Base-by-base conservation (phyloP, 2,797 vertebrate species). In the Chaunax sp. region DNA sequence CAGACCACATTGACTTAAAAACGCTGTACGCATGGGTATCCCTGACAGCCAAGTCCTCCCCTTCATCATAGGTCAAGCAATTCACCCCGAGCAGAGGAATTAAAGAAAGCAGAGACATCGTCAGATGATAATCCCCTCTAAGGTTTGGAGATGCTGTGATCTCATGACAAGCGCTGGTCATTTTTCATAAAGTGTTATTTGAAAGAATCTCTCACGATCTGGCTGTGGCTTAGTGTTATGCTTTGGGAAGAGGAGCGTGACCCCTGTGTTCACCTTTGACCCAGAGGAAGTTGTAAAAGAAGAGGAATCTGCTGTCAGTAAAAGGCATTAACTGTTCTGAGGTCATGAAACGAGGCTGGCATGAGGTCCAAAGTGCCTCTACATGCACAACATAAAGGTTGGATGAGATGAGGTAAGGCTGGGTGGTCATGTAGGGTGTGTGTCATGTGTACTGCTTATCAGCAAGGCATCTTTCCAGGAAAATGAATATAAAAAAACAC, bases 401-500 rank as follows among this genome's bases (percentile, higher is more conserved):
- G 46, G 9, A 19, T 30, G 26, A 60, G 43, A 78, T 45, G 66
- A 61, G 49, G 41, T 53, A 16, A 20, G 33, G 54, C 3, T 14
- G n/a, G 20, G 33, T 62, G 45, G 30, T 43, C 1, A 1, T 37
- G 18, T 3, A 22, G 28, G 6, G 15, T 40, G 10, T 19, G 37
- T 23, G 22, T 30, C 18, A 1, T 10, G 12, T 55, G 45, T 60
- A n/a, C 37, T 19, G 64, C 73, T 79, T 75, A 82, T 77, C 58
- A 63, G 28, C 14, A 6, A 69, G 68, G 54, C 64, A 55, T 75
- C 43, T 56, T 86, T 89, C 69, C 74, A 62, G 75, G 53, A 78
- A 87, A 68, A 68, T 58, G 28, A 82, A 10, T 44, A 75, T 62
- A 87, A 64, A 74, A 66, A 87, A 64, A 73, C 57, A 88, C 71